Conservation (phyloP, 2,888 invertebrate species). For the Lasioglossum oenotherae region DNA sequence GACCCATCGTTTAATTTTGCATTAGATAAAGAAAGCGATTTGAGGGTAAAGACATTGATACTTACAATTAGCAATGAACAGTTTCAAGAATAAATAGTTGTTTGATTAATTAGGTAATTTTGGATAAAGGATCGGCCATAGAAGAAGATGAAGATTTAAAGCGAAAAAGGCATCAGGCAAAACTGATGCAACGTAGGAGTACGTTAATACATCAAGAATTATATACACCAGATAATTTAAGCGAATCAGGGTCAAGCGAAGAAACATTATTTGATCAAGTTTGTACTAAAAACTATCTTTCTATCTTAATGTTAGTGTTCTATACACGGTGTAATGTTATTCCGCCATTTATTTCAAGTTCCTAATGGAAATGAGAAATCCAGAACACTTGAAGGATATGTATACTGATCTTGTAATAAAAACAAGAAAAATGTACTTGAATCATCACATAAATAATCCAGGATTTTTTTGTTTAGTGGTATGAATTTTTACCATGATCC, state of each 20-base stretch:
- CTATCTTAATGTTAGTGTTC: not conserved
- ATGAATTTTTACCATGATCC: slow-evolving; percentile 17
- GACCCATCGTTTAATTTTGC: not conserved
- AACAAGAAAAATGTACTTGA: slow-evolving; percentile 75
- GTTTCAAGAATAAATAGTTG: not conserved
- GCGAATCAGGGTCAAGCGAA: slow-evolving; percentile 71
- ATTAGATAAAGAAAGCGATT: not conserved
- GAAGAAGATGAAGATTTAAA: slow-evolving; percentile 71
- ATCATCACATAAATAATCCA: slow-evolving; percentile 79
- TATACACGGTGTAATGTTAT: not conserved
- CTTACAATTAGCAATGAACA: not conserved
- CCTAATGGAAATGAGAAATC: slow-evolving; percentile 27
- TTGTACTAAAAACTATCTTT: slow-evolving; percentile 21
- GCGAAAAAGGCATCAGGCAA: slow-evolving; percentile 65
- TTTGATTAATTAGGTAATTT: slow-evolving; percentile 67
- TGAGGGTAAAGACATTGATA: slow-evolving; percentile 35
- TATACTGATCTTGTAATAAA: slow-evolving; percentile 75
- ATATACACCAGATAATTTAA: slow-evolving; percentile 37
- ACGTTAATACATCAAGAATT: slow-evolving; percentile 32
- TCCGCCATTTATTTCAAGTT: slow-evolving; percentile 20
- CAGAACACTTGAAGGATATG: slow-evolving; percentile 68
- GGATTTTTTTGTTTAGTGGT: slow-evolving; percentile 81
- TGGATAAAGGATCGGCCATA: slow-evolving; percentile 75
- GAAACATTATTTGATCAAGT: slow-evolving; percentile 60
- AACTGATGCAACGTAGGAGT: slow-evolving; percentile 61